phyloP scores from a whole-genome alignment of 1,140 invertebrate genomes.

The Oryctes rhinoceros region DNA sequence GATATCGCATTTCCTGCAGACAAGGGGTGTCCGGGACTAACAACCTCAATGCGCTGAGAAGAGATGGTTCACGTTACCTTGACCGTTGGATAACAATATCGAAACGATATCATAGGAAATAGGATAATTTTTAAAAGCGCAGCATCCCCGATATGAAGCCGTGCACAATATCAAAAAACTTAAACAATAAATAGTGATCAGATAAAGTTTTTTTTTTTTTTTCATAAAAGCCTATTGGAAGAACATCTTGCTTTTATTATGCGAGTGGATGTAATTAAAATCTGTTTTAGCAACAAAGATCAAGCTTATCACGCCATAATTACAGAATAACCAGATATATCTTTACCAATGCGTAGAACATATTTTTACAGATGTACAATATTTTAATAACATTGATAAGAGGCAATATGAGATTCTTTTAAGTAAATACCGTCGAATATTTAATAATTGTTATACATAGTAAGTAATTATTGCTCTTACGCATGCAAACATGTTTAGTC shows the following conservation, averaged over 20 bases:
- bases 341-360: background rate
- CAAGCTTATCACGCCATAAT: background rate
- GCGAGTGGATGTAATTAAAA: background rate
- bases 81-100: conserved; percentile 28
- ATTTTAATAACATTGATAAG: conserved; percentile 8
- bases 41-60: background rate
- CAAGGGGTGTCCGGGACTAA: no score
- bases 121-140: background rate
- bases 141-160: background rate
- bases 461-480: no score
- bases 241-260: background rate
- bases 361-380: background rate
- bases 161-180: no score
- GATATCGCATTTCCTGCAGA: no score
- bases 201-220: background rate
- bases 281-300: conserved; percentile 10
- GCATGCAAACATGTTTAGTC: no score
- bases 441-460: background rate
- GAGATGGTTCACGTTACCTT: conserved; percentile 15
- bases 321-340: background rate
- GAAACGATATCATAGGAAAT: background rate
- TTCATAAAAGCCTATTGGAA: background rate
- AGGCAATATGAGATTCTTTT: background rate
- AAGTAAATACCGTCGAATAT: background rate
- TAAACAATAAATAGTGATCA: no score